Base-by-base conservation (phyloP, 2,113 vertebrate genomes). In the Triplophysa dalaica region DNA sequence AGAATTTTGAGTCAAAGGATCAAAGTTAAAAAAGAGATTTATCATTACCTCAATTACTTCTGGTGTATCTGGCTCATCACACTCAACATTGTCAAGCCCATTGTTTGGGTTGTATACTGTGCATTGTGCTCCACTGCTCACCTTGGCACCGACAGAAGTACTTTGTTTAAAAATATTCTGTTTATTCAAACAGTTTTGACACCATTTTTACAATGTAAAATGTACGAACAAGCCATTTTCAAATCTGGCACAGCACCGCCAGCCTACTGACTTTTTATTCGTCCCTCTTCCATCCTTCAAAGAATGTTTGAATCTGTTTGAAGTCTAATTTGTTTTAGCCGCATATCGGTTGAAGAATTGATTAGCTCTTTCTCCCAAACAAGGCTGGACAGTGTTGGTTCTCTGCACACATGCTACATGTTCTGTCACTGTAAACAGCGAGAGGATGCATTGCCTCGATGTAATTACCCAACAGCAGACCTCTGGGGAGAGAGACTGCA, bases 281-380 rank as follows among this genome's bases (percentile, higher is more conserved):
- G 79, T 79, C 82, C 86, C 81, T 74, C 87, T 87, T 90, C 83
- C 78, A 87, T 88, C 85, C 79, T 82, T 87, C n/a, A 61, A 88
- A 86, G 78, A 87, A 86, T 83, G 83, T 85, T 89, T 87, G 66
- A 89, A 85, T 87, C 81, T 87, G 87, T 91, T 90, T 91, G 89
- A 92, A 91, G 87, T 89, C 85, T 87, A 86, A 90, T 92, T 93
- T 92, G 91, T 91, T 92, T 91, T 85, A 90, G 86, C 88, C 86
- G 79, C 75, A 75, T 88, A 89, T 90, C 86, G 86, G 88, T 87
- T 88, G 88, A 87, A 90, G 81, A 92, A 91, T 85, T 88, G 90
- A 93, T 93, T 89, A 87, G 79, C 73, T 77, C 78, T 84, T 86
- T 80, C 81, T 64, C 69, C 17, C 85, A 87, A 88, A 90, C 86